Percentiles rank a stretch among this genome's conserved stretches.
phyloP scores from a whole-genome alignment of 2,888 invertebrate species.

The Drosophila limbata region DNA sequence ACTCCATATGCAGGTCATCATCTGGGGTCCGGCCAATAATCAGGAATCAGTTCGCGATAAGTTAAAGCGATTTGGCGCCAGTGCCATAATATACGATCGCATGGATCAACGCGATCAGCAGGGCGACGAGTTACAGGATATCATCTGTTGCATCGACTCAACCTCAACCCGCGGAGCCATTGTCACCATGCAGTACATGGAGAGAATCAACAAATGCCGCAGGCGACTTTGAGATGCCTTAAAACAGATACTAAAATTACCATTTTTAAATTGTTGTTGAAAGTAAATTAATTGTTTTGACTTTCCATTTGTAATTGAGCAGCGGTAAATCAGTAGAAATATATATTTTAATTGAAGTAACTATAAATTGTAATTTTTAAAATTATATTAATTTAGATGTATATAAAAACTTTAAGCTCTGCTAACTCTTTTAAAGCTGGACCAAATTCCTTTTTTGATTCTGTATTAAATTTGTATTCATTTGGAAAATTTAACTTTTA shows the following conservation, averaged over 20 bases:
- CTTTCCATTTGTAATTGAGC: background rate
- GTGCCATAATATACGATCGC: constrained; percentile 60
- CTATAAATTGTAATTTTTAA: no score
- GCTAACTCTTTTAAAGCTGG: no score
- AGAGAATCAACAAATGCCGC: constrained; percentile 50
- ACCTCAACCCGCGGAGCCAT: constrained; percentile 26
- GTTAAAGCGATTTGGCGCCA: constrained; percentile 38
- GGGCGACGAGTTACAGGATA: constrained; percentile 39
- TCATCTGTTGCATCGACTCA: constrained; percentile 58
- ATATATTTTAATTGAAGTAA: no score
- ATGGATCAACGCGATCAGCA: constrained; percentile 58
- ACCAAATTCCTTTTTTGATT: no score
- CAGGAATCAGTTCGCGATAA: constrained; percentile 1
- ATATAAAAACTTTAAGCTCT: no score
- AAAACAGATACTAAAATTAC: background rate
- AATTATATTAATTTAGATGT: no score
- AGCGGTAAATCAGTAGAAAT: background rate
- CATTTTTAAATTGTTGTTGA: background rate
- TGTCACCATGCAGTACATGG: constrained; percentile 22
- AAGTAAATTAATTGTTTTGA: background rate
- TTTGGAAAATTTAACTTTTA: no score
- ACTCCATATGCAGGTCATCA: constrained; percentile 25
- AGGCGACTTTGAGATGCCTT: background rate
- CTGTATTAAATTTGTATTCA: no score
- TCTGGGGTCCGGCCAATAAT: constrained; percentile 44